Evolutionary conservation across 2,888 invertebrate genomes (phyloP).

Genomic region (Drosophila fungiperda): DNA sequence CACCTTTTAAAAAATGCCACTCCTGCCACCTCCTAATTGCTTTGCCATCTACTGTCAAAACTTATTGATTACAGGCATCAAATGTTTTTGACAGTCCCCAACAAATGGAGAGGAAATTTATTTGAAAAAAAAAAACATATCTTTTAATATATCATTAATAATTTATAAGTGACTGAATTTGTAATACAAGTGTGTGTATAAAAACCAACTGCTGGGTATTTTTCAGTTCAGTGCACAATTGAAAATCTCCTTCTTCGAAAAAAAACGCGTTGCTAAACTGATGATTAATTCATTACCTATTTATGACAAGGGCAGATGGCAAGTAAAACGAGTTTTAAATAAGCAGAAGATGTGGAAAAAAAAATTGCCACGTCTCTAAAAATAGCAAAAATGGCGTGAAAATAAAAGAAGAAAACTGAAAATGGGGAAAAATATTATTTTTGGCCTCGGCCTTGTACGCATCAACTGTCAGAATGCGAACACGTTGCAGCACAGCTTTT

Average conservation of each 20-base stretch:
- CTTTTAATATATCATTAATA: conserved; percentile 74
- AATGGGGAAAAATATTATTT: not conserved
- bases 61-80: conserved; percentile 13
- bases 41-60: conserved; percentile 38
- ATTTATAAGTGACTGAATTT: conserved; percentile 67
- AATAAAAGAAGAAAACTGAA: conserved; percentile 15
- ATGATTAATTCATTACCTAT: conserved; percentile 76
- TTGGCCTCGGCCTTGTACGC: conserved; percentile 55
- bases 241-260: conserved; percentile 35
- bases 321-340: conserved; percentile 36
- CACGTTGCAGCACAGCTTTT: conserved; percentile 9
- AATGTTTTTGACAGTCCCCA: conserved; percentile 57
- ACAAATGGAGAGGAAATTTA: conserved; percentile 26
- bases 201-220: conserved; percentile 34
- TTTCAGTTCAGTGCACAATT: conserved; percentile 65
- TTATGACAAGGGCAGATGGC: conserved; percentile 69
- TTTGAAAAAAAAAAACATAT: conserved; percentile 16
- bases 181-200: not conserved
- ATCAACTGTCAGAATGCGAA: conserved; percentile 57
- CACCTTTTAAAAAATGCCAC: conserved; percentile 1
- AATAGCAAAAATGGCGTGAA: conserved; percentile 1
- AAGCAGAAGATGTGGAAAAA: conserved; percentile 7
- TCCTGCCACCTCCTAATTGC: conserved; percentile 36
- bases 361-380: conserved; percentile 27
- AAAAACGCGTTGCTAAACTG: conserved; percentile 57